Conservation (phyloP, 2,113 vertebrate genomes). For the Pagrus major region DNA sequence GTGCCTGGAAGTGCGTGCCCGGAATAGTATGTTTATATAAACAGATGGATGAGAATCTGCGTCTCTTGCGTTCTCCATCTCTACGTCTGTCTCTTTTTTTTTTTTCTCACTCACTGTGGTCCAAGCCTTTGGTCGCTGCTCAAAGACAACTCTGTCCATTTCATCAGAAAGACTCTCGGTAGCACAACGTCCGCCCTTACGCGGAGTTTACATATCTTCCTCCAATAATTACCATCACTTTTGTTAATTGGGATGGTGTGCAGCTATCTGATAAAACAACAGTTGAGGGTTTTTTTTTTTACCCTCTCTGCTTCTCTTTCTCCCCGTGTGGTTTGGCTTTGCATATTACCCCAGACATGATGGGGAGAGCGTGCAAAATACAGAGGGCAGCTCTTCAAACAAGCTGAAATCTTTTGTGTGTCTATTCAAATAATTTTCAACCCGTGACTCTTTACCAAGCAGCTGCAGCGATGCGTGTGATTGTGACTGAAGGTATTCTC, state of each 20-base stretch:
- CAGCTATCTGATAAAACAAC: constrained; percentile 31
- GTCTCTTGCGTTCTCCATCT: not conserved
- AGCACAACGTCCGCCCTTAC: not conserved
- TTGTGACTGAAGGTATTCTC: constrained; percentile 63
- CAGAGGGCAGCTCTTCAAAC: constrained; percentile 73
- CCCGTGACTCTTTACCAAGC: constrained; percentile 54
- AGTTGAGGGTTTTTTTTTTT: not conserved
- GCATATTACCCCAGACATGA: constrained; percentile 56
- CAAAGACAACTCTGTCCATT: constrained; percentile 32
- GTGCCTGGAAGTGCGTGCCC: constrained; percentile 53
- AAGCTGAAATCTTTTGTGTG: constrained; percentile 58
- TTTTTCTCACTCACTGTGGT: constrained; percentile 3
- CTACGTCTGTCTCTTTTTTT: constrained; percentile 9
- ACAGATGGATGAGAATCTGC: constrained; percentile 65
- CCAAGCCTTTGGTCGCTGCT: constrained; percentile 39
- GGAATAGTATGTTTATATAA: constrained; percentile 59
- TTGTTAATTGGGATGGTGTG: constrained; percentile 38
- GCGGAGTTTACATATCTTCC: not conserved
- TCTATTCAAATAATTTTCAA: constrained; percentile 72
- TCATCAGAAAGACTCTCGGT: constrained; percentile 1
- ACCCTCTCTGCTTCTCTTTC: constrained; percentile 3
- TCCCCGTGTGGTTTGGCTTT: constrained; percentile 53
- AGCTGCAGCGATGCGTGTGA: constrained; percentile 56
- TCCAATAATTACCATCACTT: constrained; percentile 25
- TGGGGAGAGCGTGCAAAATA: constrained; percentile 50